Base-by-base conservation (phyloP, 2,888 invertebrate genomes). In the Ptycholaimellus sp. region DNA sequence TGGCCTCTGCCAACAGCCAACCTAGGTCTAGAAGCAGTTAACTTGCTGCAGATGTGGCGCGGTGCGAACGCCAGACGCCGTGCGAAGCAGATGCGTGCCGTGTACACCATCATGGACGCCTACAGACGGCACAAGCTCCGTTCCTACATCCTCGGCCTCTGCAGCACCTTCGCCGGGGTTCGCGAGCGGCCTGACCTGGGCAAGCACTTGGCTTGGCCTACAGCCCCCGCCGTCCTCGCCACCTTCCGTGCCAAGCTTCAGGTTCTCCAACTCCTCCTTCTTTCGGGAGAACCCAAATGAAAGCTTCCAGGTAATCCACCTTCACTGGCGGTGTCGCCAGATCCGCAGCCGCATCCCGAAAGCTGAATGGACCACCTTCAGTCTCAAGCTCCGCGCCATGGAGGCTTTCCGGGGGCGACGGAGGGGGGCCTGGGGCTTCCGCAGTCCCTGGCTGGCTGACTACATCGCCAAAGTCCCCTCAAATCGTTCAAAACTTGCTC, bases 81-180 rank as follows among this genome's bases (percentile, higher is more conserved):
- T 34, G 85, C 77, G 61, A 72, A 73, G 59, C 72, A 72, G 60
- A 75, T 87, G 71, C 72, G 72, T 59, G 90, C 93, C 0, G 76
- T 81, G 0, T 62, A 76, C 46, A 60, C 66, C 40, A 87, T 93
- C 51, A 74, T 76, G 62, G 68, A 70, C 37, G 71, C 74, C 7
- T 93, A 82, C 67, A 68, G 75, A 37, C 66, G 67, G 35, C 78
- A 76, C 61, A 80, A 79, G 58, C 62, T 74, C 52, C 67, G 75
- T 29, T 61, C 69, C 25, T 82, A 81, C 55, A 62, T 81, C 5
- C 64, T 67, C 19, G 65, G 69, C 32, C 59, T 79, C 33, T 66
- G 71, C 32, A 58, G 60, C 14, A 69, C 70, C 22, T 77, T 77
- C 58, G 46, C 46, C 38, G 43, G 46, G 29, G 76, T 72, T 3